Conservation (phyloP, 2,888 invertebrate species). For the Machimus atricapillus region DNA sequence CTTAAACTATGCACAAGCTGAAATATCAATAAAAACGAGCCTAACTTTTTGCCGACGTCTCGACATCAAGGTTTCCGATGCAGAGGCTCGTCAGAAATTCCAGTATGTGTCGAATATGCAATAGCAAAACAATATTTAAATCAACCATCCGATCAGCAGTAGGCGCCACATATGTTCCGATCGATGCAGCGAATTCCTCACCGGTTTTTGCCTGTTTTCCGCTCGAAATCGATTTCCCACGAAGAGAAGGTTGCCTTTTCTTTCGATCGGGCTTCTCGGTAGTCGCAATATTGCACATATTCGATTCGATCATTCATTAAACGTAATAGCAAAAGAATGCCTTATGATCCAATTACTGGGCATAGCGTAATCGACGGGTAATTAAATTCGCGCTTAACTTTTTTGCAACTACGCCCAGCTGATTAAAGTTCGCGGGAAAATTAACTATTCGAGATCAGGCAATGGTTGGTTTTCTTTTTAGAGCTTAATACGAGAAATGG, state of each 20-base stretch:
- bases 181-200: background rate
- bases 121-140: background rate
- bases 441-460: background rate
- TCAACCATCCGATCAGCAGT: background rate
- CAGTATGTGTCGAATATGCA: background rate
- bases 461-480: background rate
- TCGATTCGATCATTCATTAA: background rate
- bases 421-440: background rate
- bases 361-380: background rate
- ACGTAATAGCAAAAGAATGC: background rate
- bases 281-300: background rate
- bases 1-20: background rate
- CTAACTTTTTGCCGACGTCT: background rate
- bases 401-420: background rate
- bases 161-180: background rate
- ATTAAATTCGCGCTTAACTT: background rate
- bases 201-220: background rate
- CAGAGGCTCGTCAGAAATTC: background rate
- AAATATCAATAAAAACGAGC: background rate
- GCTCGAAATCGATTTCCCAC: background rate
- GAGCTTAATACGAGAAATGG: background rate
- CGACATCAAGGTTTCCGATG: background rate
- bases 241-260: background rate
- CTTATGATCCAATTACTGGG: background rate
- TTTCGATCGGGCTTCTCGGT: background rate